Percentiles rank a stretch among this genome's conserved stretches.
Evolutionary conservation across 2,888 invertebrate genomes (phyloP).

Genomic region (Calliopum simillimum): DNA sequence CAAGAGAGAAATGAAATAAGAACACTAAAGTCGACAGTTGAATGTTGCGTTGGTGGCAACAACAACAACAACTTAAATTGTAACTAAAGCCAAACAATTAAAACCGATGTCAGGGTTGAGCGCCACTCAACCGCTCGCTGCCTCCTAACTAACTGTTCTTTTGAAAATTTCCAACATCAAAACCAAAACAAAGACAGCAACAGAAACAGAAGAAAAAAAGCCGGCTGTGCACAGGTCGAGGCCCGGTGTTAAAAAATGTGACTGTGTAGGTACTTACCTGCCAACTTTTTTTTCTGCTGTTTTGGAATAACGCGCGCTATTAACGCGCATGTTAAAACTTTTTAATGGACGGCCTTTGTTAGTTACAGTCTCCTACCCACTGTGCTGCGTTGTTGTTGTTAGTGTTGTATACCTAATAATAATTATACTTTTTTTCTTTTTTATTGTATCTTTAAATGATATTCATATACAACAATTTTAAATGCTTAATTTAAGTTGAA

Average conservation of each 20-base stretch:
- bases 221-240: slow-evolving; percentile 1
- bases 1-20: neutral
- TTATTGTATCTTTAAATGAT: neutral
- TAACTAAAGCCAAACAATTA: slow-evolving; percentile 40
- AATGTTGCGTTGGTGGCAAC: slow-evolving; percentile 15
- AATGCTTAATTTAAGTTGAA: neutral
- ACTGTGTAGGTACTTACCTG: neutral
- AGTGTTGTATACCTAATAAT: neutral
- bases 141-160: slow-evolving; percentile 17
- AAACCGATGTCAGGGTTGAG: slow-evolving; percentile 42
- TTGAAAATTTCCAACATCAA: slow-evolving; percentile 8
- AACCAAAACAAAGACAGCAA: slow-evolving; percentile 7
- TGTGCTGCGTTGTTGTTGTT: slow-evolving; percentile 2
- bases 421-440: neutral
- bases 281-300: neutral
- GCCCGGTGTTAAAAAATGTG: slow-evolving; percentile 6
- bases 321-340: slow-evolving; percentile 54
- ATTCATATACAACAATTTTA: neutral
- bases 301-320: slow-evolving; percentile 52
- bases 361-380: no score
- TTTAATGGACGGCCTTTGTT: slow-evolving; percentile 11
- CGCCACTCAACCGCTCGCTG: slow-evolving; percentile 16
- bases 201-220: neutral
- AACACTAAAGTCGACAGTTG: neutral
- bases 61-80: neutral